Percentiles rank a stretch among this genome's conserved stretches.
Conservation (phyloP, 2,888 invertebrate species). For the Plagodis pulveraria region DNA sequence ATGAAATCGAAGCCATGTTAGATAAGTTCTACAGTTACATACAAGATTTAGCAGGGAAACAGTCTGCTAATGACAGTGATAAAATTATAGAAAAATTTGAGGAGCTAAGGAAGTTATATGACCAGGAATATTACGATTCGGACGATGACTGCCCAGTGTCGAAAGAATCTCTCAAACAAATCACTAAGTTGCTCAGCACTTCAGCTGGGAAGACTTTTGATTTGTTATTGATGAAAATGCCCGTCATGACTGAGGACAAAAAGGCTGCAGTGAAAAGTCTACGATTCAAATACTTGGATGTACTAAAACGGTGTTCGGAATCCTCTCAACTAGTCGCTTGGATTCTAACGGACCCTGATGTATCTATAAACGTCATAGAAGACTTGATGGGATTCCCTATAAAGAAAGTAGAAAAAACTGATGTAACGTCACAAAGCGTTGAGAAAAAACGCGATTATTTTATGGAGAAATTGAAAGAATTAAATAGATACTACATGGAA, state of each 20-base stretch:
- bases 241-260: conserved; percentile 65
- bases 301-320: conserved; percentile 65
- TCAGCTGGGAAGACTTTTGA: conserved; percentile 70
- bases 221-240: conserved; percentile 68
- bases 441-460: conserved; percentile 70
- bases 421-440: conserved; percentile 46
- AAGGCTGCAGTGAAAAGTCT: conserved; percentile 64
- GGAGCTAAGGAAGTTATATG: conserved; percentile 51
- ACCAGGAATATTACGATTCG: conserved; percentile 42
- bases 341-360: conserved; percentile 66
- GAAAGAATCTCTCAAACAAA: conserved; percentile 64
- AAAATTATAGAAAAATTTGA: conserved; percentile 67
- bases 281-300: conserved; percentile 72
- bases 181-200: conserved; percentile 59
- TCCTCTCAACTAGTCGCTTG: conserved; percentile 65
- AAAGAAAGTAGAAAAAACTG: conserved; percentile 54
- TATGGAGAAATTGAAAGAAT: conserved; percentile 58
- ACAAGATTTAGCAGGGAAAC: conserved; percentile 64
- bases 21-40: conserved; percentile 73
- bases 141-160: conserved; percentile 57
- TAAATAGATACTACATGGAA: conserved; percentile 71
- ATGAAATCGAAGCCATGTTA: conserved; percentile 69
- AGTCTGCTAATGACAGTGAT: conserved; percentile 55
- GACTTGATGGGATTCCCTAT: conserved; percentile 67
- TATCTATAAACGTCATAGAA: conserved; percentile 65